Evolutionary conservation across 1,140 invertebrate genomes (phyloP).

Genomic region (Akabosia matsudoensis): DNA sequence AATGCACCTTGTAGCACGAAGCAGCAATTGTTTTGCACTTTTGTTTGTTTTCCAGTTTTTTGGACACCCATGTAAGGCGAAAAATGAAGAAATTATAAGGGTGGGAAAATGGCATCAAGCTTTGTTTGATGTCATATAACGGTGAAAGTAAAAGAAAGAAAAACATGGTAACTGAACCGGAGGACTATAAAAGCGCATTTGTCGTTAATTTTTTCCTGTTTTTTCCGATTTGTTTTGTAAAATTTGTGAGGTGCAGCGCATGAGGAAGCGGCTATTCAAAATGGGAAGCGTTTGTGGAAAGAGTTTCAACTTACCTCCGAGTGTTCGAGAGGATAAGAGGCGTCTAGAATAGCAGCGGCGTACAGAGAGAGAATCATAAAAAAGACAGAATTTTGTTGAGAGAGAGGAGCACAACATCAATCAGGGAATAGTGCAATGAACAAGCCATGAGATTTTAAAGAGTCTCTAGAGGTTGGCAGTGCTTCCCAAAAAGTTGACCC

Average conservation of each 20-base stretch:
- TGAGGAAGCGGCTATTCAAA: conserved; percentile 43
- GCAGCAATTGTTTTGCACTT: too few relatives aligned
- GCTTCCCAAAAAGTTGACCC: conserved; percentile 29
- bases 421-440: conserved; percentile 43
- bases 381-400: conserved; percentile 42
- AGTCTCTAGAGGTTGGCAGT: conserved; percentile 28
- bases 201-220: neutral
- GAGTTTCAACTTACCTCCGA: conserved; percentile 46
- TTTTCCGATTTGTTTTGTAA: neutral
- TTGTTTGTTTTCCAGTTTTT: too few relatives aligned
- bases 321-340: conserved; percentile 47
- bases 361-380: conserved; percentile 47
- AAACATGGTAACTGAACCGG: too few relatives aligned
- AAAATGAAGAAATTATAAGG: too few relatives aligned
- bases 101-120: too few relatives aligned
- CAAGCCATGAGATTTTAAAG: conserved; percentile 36
- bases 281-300: conserved; percentile 46
- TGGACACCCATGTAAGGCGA: too few relatives aligned
- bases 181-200: too few relatives aligned
- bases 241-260: neutral
- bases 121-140: too few relatives aligned
- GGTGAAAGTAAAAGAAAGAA: too few relatives aligned
- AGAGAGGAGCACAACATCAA: conserved; percentile 46
- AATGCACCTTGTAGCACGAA: too few relatives aligned
- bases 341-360: conserved; percentile 47